Evolutionary conservation across 1,140 invertebrate genomes (phyloP), one percentile per base, ranked within the genome.

Genomic region (Trichogramma pretiosum): DNA sequence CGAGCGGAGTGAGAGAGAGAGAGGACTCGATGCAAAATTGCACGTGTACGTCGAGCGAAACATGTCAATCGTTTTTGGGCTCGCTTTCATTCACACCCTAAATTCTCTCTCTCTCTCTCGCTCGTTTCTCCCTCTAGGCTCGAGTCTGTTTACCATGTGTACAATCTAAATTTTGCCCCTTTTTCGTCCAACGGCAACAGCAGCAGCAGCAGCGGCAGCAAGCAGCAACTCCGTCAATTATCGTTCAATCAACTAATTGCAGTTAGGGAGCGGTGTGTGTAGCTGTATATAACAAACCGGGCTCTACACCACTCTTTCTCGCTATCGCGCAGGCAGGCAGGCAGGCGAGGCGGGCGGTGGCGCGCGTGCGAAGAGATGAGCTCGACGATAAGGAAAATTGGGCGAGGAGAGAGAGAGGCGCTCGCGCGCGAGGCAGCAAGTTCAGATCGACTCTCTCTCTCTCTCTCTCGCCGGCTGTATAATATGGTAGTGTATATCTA

Each of bases 201-300:
- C 10, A 34, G 18, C 40, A 4, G 32, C 14, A 11, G 8, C 28
- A 8, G 32, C 34, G 11, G 23, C 34, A 33, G 37, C 37, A 18
- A 5, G 23, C 16, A n/a, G n/a, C n/a, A n/a, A n/a, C n/a, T n/a
- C 44, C 36, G 47, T 46, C 49, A 52, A 60, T 52, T 60, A 55
- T 64, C 56, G 54, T 58, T 62, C 57, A 60, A 63, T 62, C 58
- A 54, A 28, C 48, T 60, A 60, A 58, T 58, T 60, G 56, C 54
- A 47, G 14, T 36, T 7, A 14, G 5, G n/a, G 34, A 7, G 34
- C 17, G 34, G n/a, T n/a, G n/a, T n/a, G n/a, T n/a, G n/a, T n/a
- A n/a, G n/a, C n/a, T n/a, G n/a, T n/a, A n/a, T n/a, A n/a, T n/a
- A n/a, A n/a, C n/a, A n/a, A n/a, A n/a, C n/a, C n/a, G n/a, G n/a